Evolutionary conservation across 2,113 vertebrate species (phyloP).

Genomic region (Callaeas wilsoni): DNA sequence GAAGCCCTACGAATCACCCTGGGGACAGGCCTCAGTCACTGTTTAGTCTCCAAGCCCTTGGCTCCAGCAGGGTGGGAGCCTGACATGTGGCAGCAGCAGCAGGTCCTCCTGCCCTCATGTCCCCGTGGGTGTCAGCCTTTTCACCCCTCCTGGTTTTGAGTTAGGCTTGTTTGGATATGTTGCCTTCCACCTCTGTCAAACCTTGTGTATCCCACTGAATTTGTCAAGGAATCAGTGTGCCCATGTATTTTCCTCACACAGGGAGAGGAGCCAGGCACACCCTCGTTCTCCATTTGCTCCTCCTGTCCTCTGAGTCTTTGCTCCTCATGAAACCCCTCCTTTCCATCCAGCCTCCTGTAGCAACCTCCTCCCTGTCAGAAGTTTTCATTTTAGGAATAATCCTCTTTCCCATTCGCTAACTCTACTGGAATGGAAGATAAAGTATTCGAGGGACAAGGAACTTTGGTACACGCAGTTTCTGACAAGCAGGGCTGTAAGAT

Average conservation of each 20-base stretch:
- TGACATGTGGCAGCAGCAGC: accelerated
- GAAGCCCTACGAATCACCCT: neutral
- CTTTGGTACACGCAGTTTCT: neutral
- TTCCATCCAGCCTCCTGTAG: neutral
- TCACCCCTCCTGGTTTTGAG: neutral
- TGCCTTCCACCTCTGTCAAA: neutral
- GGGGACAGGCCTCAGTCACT: neutral
- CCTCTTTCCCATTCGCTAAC: neutral
- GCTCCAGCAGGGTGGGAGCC: neutral
- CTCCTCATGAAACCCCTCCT: neutral
- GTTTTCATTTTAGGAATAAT: neutral
- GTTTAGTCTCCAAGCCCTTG: neutral
- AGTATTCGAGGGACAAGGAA: neutral
- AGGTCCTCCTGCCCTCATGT: neutral
- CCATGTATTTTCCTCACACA: neutral
- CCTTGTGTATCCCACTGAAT: neutral
- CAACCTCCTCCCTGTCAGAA: neutral
- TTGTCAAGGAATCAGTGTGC: neutral
- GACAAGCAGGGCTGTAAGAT: neutral
- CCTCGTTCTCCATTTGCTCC: neutral
- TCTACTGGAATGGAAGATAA: neutral
- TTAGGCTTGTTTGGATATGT: neutral
- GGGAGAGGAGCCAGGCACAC: neutral
- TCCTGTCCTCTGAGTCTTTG: neutral
- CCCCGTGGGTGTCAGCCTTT: neutral